phyloP scores from a whole-genome alignment of 2,888 invertebrate genomes.

The Apocheima hispidaria region DNA sequence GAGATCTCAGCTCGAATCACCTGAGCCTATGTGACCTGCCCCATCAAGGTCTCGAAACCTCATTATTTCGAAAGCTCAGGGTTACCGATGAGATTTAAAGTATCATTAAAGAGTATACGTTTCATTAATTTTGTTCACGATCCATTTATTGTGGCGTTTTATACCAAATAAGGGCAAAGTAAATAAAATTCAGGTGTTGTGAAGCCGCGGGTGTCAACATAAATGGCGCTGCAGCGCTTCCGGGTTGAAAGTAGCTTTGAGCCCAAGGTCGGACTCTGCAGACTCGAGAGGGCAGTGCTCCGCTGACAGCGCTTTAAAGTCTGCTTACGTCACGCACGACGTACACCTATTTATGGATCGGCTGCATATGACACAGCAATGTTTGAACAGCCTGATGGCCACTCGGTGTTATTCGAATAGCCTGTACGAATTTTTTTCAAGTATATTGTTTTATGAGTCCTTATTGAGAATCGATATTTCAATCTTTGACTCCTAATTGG shows the following conservation, averaged over 20 bases:
- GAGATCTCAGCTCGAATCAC: constrained; percentile 30
- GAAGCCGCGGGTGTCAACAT: constrained; percentile 43
- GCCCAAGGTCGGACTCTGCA: constrained; percentile 66
- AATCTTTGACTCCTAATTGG: constrained; percentile 17
- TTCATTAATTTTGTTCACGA: constrained; percentile 41
- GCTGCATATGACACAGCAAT: constrained; percentile 32
- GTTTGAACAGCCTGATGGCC: constrained; percentile 19
- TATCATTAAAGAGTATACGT: constrained; percentile 42
- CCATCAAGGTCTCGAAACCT: constrained; percentile 37
- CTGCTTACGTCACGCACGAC: constrained; percentile 61
- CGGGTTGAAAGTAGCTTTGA: constrained; percentile 80
- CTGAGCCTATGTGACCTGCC: constrained; percentile 30
- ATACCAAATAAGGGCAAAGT: constrained; percentile 59
- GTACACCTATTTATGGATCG: constrained; percentile 38
- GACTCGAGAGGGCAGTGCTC: constrained; percentile 64
- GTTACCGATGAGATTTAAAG: constrained; percentile 41
- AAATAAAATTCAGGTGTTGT: constrained; percentile 52
- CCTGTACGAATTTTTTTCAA: constrained; percentile 1
- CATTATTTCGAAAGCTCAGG: constrained; percentile 41
- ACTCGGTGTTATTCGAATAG: constrained; percentile 5
- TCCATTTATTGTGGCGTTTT: constrained; percentile 43
- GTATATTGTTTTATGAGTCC: constrained; percentile 9
- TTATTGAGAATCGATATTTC: constrained; percentile 2
- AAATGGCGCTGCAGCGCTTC: constrained; percentile 62
- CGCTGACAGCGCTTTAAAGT: constrained; percentile 48